Evolutionary conservation across 2,797 vertebrate genomes (phyloP), one percentile per base, ranked within the genome.

Genomic region (Gymnoscopelus braueri): DNA sequence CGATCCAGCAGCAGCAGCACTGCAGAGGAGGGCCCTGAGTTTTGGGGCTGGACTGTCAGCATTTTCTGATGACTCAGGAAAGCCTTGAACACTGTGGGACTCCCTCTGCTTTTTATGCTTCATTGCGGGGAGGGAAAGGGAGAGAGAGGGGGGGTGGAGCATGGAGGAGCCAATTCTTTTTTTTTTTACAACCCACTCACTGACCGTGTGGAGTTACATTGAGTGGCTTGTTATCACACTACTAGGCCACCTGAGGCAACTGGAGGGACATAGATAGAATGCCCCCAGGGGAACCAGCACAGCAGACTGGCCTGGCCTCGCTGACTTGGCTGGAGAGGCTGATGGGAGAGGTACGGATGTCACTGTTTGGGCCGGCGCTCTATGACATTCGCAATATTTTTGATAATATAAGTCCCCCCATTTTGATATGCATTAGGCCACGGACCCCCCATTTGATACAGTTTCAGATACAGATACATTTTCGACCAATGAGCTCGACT

Each of bases 31-130:
- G 82, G 80, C 75, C 67, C 70, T 74, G 52, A 79, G 79, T 77
- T 81, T 79, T 67, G 55, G 70, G 63, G 78, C 79, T 87, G 89
- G 86, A 81, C 65, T 39, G 83, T 91, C 91, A 91, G 90, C 91
- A 85, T 72, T 90, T 90, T 89, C 63, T 89, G 90, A 91, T 88
- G 85, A 91, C 84, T 60, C 1, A 85, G 83, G 82, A 85, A 84
- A 84, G 79, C 81, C 86, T 44, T 88, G 80, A 63, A 78, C 67
- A 88, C 88, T 59, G 64, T 50, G 71, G 84, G 86, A 72, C 75
- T 89, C 83, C 83, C 81, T 44, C 39, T 72, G 62, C 65, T 80
- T 77, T 79, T 85, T 80, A 80, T 86, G 75, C 80, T 83, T 85
- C 81, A 74, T 71, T 87, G 80, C 80, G 69, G 81, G 68, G 72